Evolutionary conservation across 2,113 vertebrate genomes (phyloP), one percentile per base, ranked within the genome.

Genomic region (Mellivora capensis): DNA sequence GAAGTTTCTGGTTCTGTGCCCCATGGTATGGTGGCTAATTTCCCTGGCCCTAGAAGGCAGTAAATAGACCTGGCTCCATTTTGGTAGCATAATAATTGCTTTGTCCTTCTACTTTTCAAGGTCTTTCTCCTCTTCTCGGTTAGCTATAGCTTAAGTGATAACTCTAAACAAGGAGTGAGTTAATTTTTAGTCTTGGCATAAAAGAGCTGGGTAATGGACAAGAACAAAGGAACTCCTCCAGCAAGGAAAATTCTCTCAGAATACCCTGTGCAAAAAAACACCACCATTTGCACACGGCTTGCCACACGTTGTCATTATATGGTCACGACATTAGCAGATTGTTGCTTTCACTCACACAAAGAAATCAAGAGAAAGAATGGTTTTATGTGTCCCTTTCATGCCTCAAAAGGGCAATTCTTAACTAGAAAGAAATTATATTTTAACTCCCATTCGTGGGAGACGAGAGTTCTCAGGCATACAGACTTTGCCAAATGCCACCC

Each of bases 181-280:
- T 97, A 96, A 95, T 97, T 96, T 98, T 97, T 94, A 98, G 93
- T 94, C 84, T 52, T 62, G 74, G 62, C 27, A 64, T 69, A 88
- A 87, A 96, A 77, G 29, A 80, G 47, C 64, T 90, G 57, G 9
- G 72, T n/a, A 96, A 82, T 20, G 49, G 88, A 90, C n/a, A 39
- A 72, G 59, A 97, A 97, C 83, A 95, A 93, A 93, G 89, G 84
- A 87, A 93, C 59, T 84, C 76, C 79, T 87, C 93, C 47, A 44
- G 82, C 87, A 67, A 85, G 20, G 47, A 77, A 67, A 94, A 76
- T 29, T 42, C 42, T 23, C 69, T 62, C 67, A 39, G 49, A 69
- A 90, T 14, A 80, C 21, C 31, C 49, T 23, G 9, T 7, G 42
- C 0, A 4, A 52, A 91, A 94, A 62, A 85, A 57, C 31, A 31